A percentile compares a stretch with the other conserved stretches of the same genome.
Evolutionary conservation across 1,140 invertebrate species (phyloP).

Genomic region (Diachasma alloeum): DNA sequence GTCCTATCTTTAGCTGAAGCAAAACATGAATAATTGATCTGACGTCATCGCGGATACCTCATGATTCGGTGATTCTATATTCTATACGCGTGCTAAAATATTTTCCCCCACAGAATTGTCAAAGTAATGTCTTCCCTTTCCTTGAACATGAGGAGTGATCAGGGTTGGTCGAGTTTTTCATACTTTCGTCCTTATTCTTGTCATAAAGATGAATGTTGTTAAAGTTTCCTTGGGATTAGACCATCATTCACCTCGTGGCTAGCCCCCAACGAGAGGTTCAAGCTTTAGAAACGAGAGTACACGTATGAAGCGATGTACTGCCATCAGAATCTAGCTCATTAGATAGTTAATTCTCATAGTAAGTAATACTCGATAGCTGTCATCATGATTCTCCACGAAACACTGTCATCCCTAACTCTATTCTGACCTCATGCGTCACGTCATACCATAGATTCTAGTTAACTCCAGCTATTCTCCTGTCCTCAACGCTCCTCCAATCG

Average conservation of each 20-base stretch:
- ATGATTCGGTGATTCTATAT: conserved; percentile 31
- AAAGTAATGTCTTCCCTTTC: neutral
- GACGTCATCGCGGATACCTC: conserved; percentile 41
- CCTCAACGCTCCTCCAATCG: neutral
- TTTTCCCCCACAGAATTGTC: too few relatives aligned
- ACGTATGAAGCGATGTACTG: too few relatives aligned
- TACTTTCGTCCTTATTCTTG: neutral
- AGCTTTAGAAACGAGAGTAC: too few relatives aligned
- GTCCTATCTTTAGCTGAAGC: conserved; percentile 49
- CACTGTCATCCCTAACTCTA: too few relatives aligned
- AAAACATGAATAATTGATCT: conserved; percentile 56
- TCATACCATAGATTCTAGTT: neutral
- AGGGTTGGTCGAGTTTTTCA: conserved; percentile 20
- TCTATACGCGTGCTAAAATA: conserved; percentile 40
- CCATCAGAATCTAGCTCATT: neutral
- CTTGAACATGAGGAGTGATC: neutral
- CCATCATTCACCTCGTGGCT: too few relatives aligned
- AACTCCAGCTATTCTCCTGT: neutral
- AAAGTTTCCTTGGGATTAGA: too few relatives aligned
- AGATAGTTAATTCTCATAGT: neutral
- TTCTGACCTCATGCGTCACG: neutral
- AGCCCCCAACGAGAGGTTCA: too few relatives aligned
- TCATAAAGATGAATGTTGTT: neutral
- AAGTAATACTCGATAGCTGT: neutral
- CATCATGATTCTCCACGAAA: neutral